Conservation (phyloP, 2,888 invertebrate genomes). For the Tuberolachnus salignus region DNA sequence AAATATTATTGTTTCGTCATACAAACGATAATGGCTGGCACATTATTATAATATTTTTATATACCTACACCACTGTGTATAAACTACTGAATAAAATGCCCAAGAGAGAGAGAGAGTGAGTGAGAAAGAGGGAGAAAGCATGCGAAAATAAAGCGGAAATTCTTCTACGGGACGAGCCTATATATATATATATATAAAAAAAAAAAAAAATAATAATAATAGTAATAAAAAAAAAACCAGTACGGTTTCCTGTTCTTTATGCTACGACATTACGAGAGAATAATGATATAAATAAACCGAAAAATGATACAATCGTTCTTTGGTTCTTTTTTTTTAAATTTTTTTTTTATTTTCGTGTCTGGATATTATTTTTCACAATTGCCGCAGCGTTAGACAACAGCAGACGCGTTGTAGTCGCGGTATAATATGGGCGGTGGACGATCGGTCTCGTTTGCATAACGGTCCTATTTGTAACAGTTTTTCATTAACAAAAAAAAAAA, state of each 20-base stretch:
- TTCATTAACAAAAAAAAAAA: conserved; percentile 33
- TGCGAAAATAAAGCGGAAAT: conserved; percentile 46
- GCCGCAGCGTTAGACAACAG: neutral
- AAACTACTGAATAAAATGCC: neutral
- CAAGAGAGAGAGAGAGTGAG: too few relatives aligned
- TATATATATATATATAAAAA: too few relatives aligned
- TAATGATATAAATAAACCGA: conserved; percentile 17
- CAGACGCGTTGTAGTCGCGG: neutral
- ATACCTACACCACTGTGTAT: neutral
- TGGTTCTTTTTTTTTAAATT: conserved; percentile 1
- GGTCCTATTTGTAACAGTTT: conserved; percentile 38
- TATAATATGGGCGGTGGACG: conserved; percentile 28
- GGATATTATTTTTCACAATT: conserved; percentile 9
- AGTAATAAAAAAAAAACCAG: conserved; percentile 30
- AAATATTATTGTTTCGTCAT: neutral
- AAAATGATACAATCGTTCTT: conserved; percentile 49
- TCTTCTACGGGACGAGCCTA: conserved; percentile 34
- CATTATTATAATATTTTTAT: neutral
- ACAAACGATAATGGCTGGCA: neutral
- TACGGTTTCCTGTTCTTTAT: conserved; percentile 52
- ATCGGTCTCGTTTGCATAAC: conserved; percentile 38
- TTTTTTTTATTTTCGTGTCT: neutral
- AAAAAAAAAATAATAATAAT: too few relatives aligned
- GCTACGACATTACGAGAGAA: neutral
- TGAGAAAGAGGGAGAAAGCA: too few relatives aligned